phyloP scores from a whole-genome alignment of 2,888 invertebrate genomes.

The Lacanobia wlatinum region DNA sequence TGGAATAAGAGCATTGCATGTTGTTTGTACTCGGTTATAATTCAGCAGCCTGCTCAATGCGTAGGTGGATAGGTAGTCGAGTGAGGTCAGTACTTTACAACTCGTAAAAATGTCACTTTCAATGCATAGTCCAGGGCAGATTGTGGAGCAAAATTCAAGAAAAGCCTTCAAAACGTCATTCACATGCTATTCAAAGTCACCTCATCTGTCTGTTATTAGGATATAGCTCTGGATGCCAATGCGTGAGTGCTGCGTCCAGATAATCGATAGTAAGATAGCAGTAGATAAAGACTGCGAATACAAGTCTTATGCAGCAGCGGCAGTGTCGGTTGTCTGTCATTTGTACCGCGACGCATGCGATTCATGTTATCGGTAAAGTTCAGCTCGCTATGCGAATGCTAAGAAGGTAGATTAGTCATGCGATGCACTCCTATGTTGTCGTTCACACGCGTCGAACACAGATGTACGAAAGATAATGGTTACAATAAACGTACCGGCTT shows the following conservation, averaged over 20 bases:
- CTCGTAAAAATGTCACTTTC: slow-evolving; percentile 59
- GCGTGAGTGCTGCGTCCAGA: slow-evolving; percentile 30
- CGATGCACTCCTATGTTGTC: slow-evolving; percentile 79
- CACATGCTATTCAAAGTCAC: slow-evolving; percentile 11
- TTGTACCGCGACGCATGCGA: slow-evolving; percentile 69
- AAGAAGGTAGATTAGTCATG: slow-evolving; percentile 85
- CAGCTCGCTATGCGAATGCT: slow-evolving; percentile 79
- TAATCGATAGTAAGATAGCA: slow-evolving; percentile 50
- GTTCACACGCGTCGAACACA: slow-evolving; percentile 83
- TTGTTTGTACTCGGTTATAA: slow-evolving; percentile 40
- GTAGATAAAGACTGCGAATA: slow-evolving; percentile 46
- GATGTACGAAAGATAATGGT: slow-evolving; percentile 77
- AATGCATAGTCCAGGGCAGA: slow-evolving; percentile 49
- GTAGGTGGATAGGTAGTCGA: slow-evolving; percentile 40
- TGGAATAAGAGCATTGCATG: slow-evolving; percentile 46
- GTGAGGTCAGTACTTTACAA: slow-evolving; percentile 58
- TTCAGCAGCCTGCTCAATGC: slow-evolving; percentile 35
- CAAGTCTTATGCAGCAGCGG: slow-evolving; percentile 49
- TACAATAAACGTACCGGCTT: slow-evolving; percentile 55
- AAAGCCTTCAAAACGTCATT: slow-evolving; percentile 17
- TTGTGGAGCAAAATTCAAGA: slow-evolving; percentile 7
- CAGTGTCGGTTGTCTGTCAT: slow-evolving; percentile 65
- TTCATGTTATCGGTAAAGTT: slow-evolving; percentile 79
- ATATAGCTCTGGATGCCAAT: slow-evolving; percentile 34
- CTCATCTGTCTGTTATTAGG: slow-evolving; percentile 35